Conservation (phyloP, 2,113 vertebrate genomes). For the Lampris incognitus region DNA sequence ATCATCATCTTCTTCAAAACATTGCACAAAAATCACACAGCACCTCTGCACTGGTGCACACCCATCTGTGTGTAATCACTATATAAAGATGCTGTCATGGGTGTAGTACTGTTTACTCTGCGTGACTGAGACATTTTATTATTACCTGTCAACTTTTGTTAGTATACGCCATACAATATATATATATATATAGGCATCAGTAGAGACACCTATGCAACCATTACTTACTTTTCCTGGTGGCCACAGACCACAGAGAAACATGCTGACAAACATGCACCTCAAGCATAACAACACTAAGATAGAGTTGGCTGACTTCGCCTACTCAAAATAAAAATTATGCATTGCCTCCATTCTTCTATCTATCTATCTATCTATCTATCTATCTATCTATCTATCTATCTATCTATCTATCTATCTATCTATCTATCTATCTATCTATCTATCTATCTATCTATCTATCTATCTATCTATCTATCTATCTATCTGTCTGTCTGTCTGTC, state of each 20-base stretch:
- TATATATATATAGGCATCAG: no score
- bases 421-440: background rate
- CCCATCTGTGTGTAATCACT: slow-evolving; percentile 19
- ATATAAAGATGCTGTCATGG: slow-evolving; percentile 21
- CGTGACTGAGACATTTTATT: slow-evolving; percentile 20
- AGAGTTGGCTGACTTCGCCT: no score
- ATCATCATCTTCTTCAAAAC: no score
- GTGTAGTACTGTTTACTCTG: slow-evolving; percentile 34
- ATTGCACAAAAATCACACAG: no score
- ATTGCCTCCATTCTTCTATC: background rate
- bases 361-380: background rate
- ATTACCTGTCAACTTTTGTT: slow-evolving; percentile 23
- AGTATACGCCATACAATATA: no score
- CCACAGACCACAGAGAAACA: no score
- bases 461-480: slow-evolving; percentile 1
- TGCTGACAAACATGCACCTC: no score
- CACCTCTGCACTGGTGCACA: slow-evolving; percentile 7
- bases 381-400: background rate
- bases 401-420: background rate
- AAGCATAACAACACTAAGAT: no score
- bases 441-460: background rate
- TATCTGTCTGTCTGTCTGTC: background rate
- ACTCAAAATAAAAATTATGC: no score
- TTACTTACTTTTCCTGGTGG: no score
- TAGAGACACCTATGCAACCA: no score